Evolutionary conservation across 2,113 vertebrate species (phyloP).

Genomic region (Proteles cristata): DNA sequence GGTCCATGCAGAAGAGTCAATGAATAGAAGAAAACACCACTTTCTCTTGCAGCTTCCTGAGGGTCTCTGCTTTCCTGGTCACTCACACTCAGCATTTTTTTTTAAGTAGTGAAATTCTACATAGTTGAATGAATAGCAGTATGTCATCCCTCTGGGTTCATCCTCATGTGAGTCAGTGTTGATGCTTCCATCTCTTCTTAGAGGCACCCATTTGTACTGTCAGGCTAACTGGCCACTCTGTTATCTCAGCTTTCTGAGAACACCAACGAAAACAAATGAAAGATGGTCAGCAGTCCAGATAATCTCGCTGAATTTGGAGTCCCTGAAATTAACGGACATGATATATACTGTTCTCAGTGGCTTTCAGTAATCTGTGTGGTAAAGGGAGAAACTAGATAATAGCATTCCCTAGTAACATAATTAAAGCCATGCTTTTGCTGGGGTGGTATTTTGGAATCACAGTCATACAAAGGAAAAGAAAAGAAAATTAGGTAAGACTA

Average conservation of each 20-base stretch:
- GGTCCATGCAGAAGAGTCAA: no score
- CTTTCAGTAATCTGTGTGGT: not conserved
- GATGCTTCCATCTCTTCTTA: not conserved
- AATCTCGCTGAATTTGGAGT: not conserved
- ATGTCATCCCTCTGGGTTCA: not conserved
- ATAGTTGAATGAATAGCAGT: not conserved
- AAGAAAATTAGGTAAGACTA: not conserved
- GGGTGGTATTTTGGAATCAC: not conserved
- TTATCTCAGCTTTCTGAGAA: not conserved
- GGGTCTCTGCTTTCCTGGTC: not conserved
- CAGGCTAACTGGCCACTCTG: not conserved
- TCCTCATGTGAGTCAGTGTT: not conserved
- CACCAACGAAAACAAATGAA: not conserved
- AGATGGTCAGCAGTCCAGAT: not conserved
- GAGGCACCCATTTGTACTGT: not conserved
- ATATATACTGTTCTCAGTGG: not conserved
- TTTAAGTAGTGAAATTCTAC: not conserved
- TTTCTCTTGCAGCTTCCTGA: rapidly evolving
- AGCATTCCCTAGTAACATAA: not conserved
- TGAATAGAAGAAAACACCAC: not conserved
- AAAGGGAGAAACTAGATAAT: not conserved
- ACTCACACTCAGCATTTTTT: not conserved
- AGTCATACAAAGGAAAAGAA: not conserved
- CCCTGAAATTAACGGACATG: not conserved
- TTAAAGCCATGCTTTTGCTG: not conserved